phyloP scores from a whole-genome alignment of 2,797 vertebrate genomes.

The Sitta carolinensis region DNA sequence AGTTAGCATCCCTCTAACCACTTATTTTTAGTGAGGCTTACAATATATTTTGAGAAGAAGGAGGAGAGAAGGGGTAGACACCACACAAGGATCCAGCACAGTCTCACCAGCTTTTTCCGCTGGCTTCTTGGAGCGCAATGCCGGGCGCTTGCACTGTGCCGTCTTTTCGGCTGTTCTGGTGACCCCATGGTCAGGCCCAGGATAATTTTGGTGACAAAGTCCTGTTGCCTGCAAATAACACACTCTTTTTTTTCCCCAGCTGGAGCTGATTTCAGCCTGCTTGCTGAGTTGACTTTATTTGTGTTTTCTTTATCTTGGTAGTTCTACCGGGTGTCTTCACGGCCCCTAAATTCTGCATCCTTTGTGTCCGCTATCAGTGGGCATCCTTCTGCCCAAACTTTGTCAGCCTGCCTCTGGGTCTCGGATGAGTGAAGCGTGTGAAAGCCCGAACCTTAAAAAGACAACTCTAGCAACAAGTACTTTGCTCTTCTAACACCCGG shows the following conservation, averaged over 20 bases:
- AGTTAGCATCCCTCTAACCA: background rate
- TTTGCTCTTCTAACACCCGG: background rate
- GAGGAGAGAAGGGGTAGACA: background rate
- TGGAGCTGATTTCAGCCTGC: background rate
- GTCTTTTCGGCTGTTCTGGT: background rate
- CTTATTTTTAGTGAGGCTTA: too few species aligned
- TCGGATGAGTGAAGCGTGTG: background rate
- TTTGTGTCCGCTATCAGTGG: background rate
- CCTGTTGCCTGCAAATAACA: too few species aligned
- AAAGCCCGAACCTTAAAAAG: background rate
- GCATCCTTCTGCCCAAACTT: background rate
- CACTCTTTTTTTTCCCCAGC: background rate
- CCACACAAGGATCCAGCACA: background rate
- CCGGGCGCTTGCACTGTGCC: accelerated
- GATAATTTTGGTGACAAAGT: background rate
- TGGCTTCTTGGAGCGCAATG: background rate
- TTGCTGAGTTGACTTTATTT: background rate
- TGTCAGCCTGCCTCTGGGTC: too few species aligned
- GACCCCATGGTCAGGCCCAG: background rate
- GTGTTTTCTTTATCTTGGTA: background rate
- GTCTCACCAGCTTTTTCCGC: background rate
- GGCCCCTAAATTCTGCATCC: background rate
- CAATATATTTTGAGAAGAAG: background rate
- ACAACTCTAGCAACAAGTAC: background rate
- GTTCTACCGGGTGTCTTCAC: too few species aligned